Evolutionary conservation across 2,888 invertebrate species (phyloP).

Genomic region (Synanthedon tipuliformis): DNA sequence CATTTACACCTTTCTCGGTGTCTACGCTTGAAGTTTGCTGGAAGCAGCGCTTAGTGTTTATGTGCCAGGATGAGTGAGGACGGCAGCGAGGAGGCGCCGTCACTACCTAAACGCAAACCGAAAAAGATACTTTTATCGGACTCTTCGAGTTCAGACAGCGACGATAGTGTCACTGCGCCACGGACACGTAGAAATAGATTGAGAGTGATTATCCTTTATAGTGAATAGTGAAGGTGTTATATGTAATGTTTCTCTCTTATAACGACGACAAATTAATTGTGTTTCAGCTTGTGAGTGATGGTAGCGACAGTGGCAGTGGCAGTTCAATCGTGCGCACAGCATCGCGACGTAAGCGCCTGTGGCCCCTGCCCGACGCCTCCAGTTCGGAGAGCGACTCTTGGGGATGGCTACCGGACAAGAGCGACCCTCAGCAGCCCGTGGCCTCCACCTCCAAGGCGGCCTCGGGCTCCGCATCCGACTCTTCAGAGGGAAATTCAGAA

Average conservation of each 20-base stretch:
- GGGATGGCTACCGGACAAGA: constrained; percentile 32
- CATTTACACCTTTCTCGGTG: constrained; percentile 63
- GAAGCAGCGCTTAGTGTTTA: constrained; percentile 29
- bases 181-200: constrained; percentile 56
- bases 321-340: constrained; percentile 36
- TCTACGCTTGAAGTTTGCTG: constrained; percentile 14
- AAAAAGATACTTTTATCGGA: constrained; percentile 44
- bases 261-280: background rate
- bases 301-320: constrained; percentile 37
- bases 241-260: background rate
- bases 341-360: constrained; percentile 35
- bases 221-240: background rate
- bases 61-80: constrained; percentile 52
- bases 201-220: constrained; percentile 35
- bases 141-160: constrained; percentile 54
- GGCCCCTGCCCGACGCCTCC: constrained; percentile 44
- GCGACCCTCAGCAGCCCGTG: constrained; percentile 11
- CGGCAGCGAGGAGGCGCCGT: constrained; percentile 41
- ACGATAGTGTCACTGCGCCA: constrained; percentile 42
- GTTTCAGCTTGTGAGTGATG: constrained; percentile 69
- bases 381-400: constrained; percentile 47
- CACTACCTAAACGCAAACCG: constrained; percentile 41
- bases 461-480: constrained; percentile 65
- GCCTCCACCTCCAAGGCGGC: constrained; percentile 13
- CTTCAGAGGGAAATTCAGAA: constrained; percentile 79